Percentiles rank a stretch among this genome's conserved stretches.
phyloP scores from a whole-genome alignment of 2,888 invertebrate genomes.

The Ectemnius continuus region DNA sequence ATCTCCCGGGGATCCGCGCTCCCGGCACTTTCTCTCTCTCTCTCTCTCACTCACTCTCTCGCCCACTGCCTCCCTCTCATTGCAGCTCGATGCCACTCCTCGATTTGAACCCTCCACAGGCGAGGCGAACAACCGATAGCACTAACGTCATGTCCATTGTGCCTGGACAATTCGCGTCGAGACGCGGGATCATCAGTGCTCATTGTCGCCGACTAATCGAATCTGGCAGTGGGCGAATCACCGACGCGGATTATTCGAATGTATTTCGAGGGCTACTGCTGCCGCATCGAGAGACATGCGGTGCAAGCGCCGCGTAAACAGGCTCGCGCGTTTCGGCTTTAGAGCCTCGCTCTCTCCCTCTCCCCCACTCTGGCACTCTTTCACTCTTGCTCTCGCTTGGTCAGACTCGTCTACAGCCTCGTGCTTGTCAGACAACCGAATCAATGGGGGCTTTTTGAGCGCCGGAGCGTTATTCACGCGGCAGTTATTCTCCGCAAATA shows the following conservation, averaged over 20 bases:
- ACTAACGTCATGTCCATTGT: conserved; percentile 64
- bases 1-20: conserved; percentile 12
- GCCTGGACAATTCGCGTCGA: conserved; percentile 61
- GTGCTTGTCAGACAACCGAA: not conserved
- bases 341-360: not conserved
- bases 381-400: too few relatives aligned
- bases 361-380: not conserved
- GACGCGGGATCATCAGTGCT: conserved; percentile 71
- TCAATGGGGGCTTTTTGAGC: conserved; percentile 3
- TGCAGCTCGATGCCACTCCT: conserved; percentile 14
- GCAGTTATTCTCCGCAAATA: not conserved
- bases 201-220: conserved; percentile 73
- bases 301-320: conserved; percentile 7
- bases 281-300: conserved; percentile 14
- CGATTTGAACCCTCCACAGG: conserved; percentile 28
- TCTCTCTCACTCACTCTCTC: conserved; percentile 12
- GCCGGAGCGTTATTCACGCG: not conserved
- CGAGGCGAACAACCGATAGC: conserved; percentile 48
- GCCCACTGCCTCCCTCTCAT: conserved; percentile 10
- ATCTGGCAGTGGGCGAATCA: conserved; percentile 68
- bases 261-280: conserved; percentile 16
- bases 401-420: too few relatives aligned
- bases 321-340: conserved; percentile 2
- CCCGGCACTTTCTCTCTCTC: conserved; percentile 10
- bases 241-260: conserved; percentile 42